Evolutionary conservation across 2,797 vertebrate genomes (phyloP).

Genomic region (Vireo griseus): DNA sequence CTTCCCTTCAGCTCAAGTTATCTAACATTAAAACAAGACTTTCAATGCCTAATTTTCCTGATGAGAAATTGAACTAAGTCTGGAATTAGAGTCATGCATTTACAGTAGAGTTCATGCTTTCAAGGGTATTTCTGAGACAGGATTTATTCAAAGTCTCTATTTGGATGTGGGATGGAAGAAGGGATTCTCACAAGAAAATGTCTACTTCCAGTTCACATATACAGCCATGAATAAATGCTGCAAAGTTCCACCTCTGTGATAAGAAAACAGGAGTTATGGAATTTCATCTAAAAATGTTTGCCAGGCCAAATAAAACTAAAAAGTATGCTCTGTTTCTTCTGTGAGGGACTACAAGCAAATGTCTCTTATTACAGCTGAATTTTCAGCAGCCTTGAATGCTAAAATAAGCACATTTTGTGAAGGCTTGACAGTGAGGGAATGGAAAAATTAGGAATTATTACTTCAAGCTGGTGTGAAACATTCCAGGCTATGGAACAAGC

Average conservation of each 20-base stretch:
- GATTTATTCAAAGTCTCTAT: neutral
- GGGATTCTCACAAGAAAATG: neutral
- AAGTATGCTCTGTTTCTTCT: neutral
- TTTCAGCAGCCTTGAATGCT: neutral
- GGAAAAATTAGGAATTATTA: constrained; percentile 38
- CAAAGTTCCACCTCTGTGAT: neutral
- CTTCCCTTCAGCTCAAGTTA: neutral
- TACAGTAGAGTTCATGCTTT: neutral
- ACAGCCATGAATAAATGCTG: neutral
- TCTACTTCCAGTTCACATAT: neutral
- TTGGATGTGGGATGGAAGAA: neutral
- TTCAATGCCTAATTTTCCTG: neutral
- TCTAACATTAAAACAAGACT: neutral
- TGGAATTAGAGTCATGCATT: neutral
- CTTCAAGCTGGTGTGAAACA: constrained; percentile 31
- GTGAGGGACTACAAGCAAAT: neutral
- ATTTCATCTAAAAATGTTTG: neutral
- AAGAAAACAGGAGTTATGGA: neutral
- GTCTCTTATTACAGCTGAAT: neutral
- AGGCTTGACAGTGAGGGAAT: constrained; percentile 14
- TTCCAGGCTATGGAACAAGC: constrained; percentile 2
- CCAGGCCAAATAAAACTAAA: neutral
- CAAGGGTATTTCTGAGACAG: neutral
- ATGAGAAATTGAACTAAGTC: neutral
- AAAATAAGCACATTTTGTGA: constrained; percentile 37